These are phyloP conservation scores for Mesoligia furuncula DNA, from an alignment of 2,888 invertebrate species.

Conservation along the genomic window DNA sequence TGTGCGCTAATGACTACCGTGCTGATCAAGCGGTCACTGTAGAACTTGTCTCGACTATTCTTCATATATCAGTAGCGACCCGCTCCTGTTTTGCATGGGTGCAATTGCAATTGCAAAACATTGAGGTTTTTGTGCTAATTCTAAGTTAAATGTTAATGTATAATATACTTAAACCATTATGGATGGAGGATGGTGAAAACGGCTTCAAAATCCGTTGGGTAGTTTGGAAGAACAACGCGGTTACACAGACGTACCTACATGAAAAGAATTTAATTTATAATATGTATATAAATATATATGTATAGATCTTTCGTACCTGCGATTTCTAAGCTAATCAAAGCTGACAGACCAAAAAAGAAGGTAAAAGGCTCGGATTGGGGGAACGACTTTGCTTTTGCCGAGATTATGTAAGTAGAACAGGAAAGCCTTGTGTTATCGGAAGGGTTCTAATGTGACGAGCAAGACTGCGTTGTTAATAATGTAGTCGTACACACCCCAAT, in stretches of 20 bases:
- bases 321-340: background rate
- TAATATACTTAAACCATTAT: background rate
- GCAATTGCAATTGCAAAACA: too few species aligned
- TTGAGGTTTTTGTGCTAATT: background rate
- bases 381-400: background rate
- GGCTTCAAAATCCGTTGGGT: background rate
- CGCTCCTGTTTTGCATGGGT: too few species aligned
- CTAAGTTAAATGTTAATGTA: too few species aligned
- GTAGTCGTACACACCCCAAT: background rate
- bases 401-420: background rate
- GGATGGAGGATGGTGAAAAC: background rate
- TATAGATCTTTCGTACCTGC: background rate
- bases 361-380: too few species aligned
- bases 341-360: background rate
- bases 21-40: background rate
- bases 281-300: background rate
- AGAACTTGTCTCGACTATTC: background rate
- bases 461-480: background rate
- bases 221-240: background rate
- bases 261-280: background rate
- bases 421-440: background rate
- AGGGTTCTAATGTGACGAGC: background rate
- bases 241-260: background rate
- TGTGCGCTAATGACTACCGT: conserved; percentile 6
- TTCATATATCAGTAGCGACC: too few species aligned